phyloP scores from a whole-genome alignment of 2,113 vertebrate species.

The Lagopus muta region DNA sequence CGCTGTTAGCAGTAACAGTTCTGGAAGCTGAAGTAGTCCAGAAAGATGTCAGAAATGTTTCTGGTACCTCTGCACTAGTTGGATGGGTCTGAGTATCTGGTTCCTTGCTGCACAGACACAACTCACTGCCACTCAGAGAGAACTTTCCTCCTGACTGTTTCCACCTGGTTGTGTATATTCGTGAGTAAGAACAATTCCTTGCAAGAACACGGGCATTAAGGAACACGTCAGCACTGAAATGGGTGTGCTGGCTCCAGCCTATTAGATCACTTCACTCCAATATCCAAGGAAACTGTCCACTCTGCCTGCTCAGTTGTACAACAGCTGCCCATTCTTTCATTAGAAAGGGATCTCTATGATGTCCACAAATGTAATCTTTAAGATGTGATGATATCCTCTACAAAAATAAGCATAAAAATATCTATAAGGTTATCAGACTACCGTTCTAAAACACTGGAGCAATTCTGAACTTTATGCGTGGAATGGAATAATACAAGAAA shows the following conservation, averaged over 20 bases:
- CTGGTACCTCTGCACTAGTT: background rate
- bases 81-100: background rate
- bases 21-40: background rate
- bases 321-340: slow-evolving; percentile 37
- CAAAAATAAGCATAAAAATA: slow-evolving; percentile 7
- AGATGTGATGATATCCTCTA: slow-evolving; percentile 23
- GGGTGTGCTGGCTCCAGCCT: background rate
- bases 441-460: slow-evolving; percentile 46
- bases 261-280: background rate
- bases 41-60: background rate
- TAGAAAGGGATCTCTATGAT: slow-evolving; percentile 51
- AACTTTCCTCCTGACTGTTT: slow-evolving; percentile 11
- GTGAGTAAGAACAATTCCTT: slow-evolving; percentile 13
- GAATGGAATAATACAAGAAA: background rate
- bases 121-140: background rate
- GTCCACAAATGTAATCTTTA: slow-evolving; percentile 50
- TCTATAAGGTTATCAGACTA: background rate
- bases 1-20: background rate
- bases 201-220: background rate
- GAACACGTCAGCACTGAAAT: background rate
- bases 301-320: background rate
- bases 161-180: background rate
- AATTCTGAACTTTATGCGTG: background rate
- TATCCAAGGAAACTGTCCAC: background rate
- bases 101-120: background rate